These are phyloP conservation scores for Pentalonia nigronervosa DNA, from an alignment of 1,140 invertebrate species.

Conservation along the genomic window DNA sequence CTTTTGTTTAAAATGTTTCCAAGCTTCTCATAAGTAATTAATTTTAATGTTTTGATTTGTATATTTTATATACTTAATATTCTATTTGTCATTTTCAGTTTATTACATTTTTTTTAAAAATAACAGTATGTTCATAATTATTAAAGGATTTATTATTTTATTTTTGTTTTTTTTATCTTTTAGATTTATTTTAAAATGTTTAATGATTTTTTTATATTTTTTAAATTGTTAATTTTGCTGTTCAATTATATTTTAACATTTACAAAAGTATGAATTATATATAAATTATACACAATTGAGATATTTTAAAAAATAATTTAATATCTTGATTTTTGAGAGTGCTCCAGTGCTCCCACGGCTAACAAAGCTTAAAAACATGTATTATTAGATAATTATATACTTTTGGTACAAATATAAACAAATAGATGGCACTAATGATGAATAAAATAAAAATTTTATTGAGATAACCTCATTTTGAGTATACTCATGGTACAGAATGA, in stretches of 20 bases:
- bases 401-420: conserved; percentile 38
- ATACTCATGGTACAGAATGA: conserved; percentile 38
- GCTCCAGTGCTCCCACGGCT: conserved; percentile 18
- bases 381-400: conserved; percentile 26
- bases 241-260: conserved; percentile 35
- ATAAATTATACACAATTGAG: conserved; percentile 22
- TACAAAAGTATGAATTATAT: conserved; percentile 25
- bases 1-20: conserved; percentile 38
- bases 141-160: conserved; percentile 17
- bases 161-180: conserved; percentile 12
- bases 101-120: conserved; percentile 7
- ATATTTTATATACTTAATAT: conserved; percentile 21
- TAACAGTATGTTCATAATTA: conserved; percentile 28
- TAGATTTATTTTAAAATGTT: conserved; percentile 31
- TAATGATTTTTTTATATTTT: conserved; percentile 32
- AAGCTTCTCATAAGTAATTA: conserved; percentile 25
- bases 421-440: conserved; percentile 7
- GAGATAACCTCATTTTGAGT: conserved; percentile 25
- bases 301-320: conserved; percentile 12
- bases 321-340: conserved; percentile 38
- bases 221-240: conserved; percentile 35
- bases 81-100: conserved; percentile 17
- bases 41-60: neutral
- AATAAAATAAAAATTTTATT: conserved; percentile 36
- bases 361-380: conserved; percentile 32